phyloP scores from a whole-genome alignment of 2,113 vertebrate genomes.

The Thryonomys swinderianus region DNA sequence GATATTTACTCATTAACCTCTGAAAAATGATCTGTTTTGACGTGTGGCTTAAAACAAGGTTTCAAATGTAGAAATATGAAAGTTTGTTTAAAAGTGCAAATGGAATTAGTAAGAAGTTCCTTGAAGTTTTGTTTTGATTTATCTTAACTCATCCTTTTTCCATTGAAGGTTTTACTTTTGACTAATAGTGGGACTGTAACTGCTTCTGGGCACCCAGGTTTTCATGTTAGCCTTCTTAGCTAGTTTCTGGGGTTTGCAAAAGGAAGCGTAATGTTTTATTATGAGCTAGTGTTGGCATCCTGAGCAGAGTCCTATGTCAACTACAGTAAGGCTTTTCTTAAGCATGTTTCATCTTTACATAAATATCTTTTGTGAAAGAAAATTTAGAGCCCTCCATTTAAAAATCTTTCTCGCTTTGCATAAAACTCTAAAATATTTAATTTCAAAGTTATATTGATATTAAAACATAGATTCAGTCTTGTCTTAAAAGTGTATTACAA shows the following conservation, averaged over 20 bases:
- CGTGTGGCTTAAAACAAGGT: neutral
- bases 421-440: conserved; percentile 85
- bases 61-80: conserved; percentile 45
- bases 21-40: neutral
- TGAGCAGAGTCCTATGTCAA: conserved; percentile 52
- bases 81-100: neutral
- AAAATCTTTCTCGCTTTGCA: conserved; percentile 87
- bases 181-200: neutral
- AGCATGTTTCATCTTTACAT: conserved; percentile 71
- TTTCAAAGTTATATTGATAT: conserved; percentile 86
- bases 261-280: neutral
- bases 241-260: neutral
- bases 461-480: conserved; percentile 91
- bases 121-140: conserved; percentile 47
- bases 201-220: neutral
- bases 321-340: conserved; percentile 32
- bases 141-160: neutral
- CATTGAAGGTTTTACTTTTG: conserved; percentile 23
- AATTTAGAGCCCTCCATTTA: conserved; percentile 89
- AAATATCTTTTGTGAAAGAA: conserved; percentile 84
- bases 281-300: neutral
- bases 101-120: neutral
- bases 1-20: neutral
- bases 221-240: neutral
- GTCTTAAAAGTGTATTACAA: conserved; percentile 98